Base-by-base conservation (phyloP, 2,888 invertebrate species). In the Clivina fossor region DNA sequence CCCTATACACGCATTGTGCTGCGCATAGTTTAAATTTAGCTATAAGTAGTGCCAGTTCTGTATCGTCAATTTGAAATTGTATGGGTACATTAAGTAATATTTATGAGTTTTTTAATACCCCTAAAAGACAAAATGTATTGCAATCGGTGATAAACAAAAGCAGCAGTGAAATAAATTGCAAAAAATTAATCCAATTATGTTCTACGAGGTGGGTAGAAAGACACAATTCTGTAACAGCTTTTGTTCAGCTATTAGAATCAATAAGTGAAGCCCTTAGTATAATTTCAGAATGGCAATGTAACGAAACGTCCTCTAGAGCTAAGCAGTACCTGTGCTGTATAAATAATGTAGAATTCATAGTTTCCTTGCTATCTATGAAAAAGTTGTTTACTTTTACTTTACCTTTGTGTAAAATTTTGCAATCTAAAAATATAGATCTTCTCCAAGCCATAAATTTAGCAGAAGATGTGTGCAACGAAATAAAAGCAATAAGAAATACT, bases 21-120 rank as follows among this genome's bases (percentile, higher is more conserved):
- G 51, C 60, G 28, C 65, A 67, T 46, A 60, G 47, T 33, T 58
- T 65, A 8, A 67, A 66, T 58, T 60, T 66, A 47, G 63, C 62
- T 9, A 48, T 65, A 24, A 55, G 62, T 15, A 33, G 63, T 19
- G 35, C 65, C 9, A 63, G 65, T 43, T 56, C 58, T 18, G 43
- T 64, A 40, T 60, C 56, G n/a, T 41, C 37, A 35, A 61, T 63
- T 16, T 56, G 62, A 55, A 64, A 65, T 58, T 60, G 59, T 59
- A 33, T 63, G 15, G 60, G 62, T 20, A 58, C 57, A 41, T 57
- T 63, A 16, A 49, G 49, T 44, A 46, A 56, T 22, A 30, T 46
- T 7, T 37, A 44, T 33, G 33, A 51, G 20, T 57, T 60, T 38
- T 47, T 57, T 46, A 37, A 20, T n/a, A 33, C 20, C 20, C 60